A percentile compares a stretch with the other conserved stretches of the same genome.
Evolutionary conservation across 2,113 vertebrate genomes (phyloP).

Genomic region (Noctilio leporinus): DNA sequence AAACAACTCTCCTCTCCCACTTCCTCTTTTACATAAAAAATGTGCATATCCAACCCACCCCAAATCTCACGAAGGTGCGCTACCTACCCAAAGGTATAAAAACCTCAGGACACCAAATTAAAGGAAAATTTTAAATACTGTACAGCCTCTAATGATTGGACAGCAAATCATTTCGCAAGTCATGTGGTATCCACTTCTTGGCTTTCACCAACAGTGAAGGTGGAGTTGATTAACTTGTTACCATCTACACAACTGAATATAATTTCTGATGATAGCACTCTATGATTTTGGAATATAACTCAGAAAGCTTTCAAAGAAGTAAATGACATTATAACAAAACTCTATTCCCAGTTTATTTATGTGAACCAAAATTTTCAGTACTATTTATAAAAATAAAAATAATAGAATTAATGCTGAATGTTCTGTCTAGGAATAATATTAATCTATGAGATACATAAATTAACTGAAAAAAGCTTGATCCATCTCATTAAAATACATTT

Average conservation of each 20-base stretch:
- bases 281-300: background rate
- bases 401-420: slow-evolving; percentile 9
- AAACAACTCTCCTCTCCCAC: background rate
- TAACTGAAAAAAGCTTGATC: background rate
- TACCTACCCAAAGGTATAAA: background rate
- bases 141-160: background rate
- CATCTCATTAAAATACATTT: background rate
- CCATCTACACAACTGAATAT: background rate
- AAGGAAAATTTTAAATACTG: background rate
- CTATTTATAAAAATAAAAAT: slow-evolving; percentile 18
- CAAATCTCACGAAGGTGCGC: background rate
- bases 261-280: background rate
- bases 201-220: background rate
- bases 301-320: background rate
- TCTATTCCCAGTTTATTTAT: background rate
- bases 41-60: background rate
- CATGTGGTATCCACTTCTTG: background rate
- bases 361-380: background rate
- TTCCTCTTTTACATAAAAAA: background rate
- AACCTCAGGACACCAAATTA: background rate
- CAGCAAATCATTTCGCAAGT: background rate
- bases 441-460: background rate
- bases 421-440: background rate
- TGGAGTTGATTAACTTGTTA: background rate
- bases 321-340: background rate